phyloP scores from a whole-genome alignment of 2,113 vertebrate species.

The Paramormyrops kingsleyae region DNA sequence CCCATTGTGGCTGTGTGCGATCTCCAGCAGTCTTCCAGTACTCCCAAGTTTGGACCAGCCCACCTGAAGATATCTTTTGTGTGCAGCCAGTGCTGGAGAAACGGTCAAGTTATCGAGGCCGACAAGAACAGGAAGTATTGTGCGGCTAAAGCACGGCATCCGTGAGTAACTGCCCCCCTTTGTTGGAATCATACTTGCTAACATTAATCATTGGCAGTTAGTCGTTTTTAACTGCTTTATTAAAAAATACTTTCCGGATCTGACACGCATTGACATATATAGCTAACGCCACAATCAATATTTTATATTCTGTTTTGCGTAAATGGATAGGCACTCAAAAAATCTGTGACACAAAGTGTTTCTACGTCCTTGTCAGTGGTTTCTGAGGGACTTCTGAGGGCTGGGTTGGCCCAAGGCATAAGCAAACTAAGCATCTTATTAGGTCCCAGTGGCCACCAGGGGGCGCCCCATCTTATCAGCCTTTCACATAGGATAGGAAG shows the following conservation, averaged over 20 bases:
- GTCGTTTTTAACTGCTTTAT: not conserved
- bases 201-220: not conserved
- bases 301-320: not conserved
- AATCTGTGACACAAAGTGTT: not conserved
- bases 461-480: not conserved
- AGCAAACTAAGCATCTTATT: no score
- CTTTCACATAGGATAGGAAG: not conserved
- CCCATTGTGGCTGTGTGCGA: not conserved
- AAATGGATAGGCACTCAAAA: not conserved
- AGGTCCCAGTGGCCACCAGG: not conserved
- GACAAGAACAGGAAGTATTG: slow-evolving; percentile 97
- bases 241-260: not conserved
- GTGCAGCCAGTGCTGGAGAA: slow-evolving; percentile 88
- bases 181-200: no score
- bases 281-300: not conserved
- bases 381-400: not conserved
- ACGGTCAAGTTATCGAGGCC: slow-evolving; percentile 88
- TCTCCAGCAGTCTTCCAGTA: slow-evolving; percentile 53
- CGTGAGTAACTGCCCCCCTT: slow-evolving; percentile 65
- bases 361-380: not conserved
- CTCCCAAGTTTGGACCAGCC: slow-evolving; percentile 72
- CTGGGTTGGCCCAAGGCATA: no score
- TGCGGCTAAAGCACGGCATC: slow-evolving; percentile 89
- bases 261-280: not conserved
- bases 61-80: slow-evolving; percentile 96